Evolutionary conservation across 2,888 invertebrate species (phyloP), one percentile per base, ranked within the genome.

Genomic region (Dermolepida albohirtum): DNA sequence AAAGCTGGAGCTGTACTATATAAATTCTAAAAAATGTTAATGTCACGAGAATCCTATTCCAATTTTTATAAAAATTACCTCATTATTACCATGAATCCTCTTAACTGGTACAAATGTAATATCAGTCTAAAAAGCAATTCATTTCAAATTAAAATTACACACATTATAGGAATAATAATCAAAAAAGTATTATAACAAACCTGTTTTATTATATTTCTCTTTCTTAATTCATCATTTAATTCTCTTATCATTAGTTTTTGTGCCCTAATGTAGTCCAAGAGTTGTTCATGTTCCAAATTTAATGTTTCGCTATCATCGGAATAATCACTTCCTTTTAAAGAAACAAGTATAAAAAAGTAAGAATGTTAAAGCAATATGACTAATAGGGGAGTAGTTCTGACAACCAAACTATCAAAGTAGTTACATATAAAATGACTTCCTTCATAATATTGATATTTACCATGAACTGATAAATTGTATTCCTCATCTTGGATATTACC

Each of bases 231-330:
- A n/a, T 47, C 41, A 22, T 68, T 68, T 44, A 68, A 29, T 50
- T 68, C 68, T 39, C 59, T 50, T n/a, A 68, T 65, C 44, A 65
- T 59, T 39, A 57, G 34, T 51, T 65, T 59, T 51, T 68, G 68
- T 14, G 50, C 29, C 44, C 50, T 57, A 10, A 65, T 41, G n/a
- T 49, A 40, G 10, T 65, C 65, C 40, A 50, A 43, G 14, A 68
- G 44, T 11, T 65, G 51, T n/a, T 64, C 62, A 11, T 64, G 57
- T 16, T 68, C 65, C 16, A 65, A 16, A 29, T 47, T 49, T 12
- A 44, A 50, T 12, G 47, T 11, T 10, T 62, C 62, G 2, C 17
- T 16, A 10, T 66, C 68, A 5, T 59, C 59, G 14, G 57, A 50
- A 4, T 27, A 43, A 39, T 65, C 65, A 22, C 68, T 68, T 1